Base-by-base conservation (phyloP, 2,797 vertebrate genomes). In the Mormyrops boulengeri region DNA sequence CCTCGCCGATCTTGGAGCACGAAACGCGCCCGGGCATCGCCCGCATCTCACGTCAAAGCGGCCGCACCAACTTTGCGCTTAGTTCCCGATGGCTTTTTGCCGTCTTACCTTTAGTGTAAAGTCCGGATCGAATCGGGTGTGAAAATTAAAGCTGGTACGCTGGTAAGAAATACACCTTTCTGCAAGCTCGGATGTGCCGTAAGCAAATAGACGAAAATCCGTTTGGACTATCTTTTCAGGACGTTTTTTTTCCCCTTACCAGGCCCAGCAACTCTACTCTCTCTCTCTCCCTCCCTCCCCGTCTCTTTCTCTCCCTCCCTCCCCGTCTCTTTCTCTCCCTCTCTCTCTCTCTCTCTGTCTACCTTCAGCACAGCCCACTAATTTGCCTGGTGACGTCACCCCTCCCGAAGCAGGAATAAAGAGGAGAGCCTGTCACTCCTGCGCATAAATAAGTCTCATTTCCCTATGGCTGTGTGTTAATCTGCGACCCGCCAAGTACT, bases 371-470 rank as follows among this genome's bases (percentile, higher is more conserved):
- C 92, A 90, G 60, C 91, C 91, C 87, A 88, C 91, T 87, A 82
- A 89, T 89, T 87, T 34, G 90, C 89, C 47, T 82, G 84, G 88
- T 93, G 93, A 93, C 93, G 93, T 93, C 92, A 93, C 49, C 69
- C 30, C 91, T 88, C 88, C 90, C 92, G 38, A 88, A 84, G 90
- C 89, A 89, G 82, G 53, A 91, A 88, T 52, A 11, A 19, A 30
- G 47, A 30, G 82, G 44, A 52, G 82, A 52, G 38, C n/a, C 49
- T 30, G 82, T 85, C 82, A 52, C 44, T 85, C 82, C 44, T 52
- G 22, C 47, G 8, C 47, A 85, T 12, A 22, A 52, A 85, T 6
- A 73, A 73, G 66, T 85, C 49, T 85, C 7, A 85, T 80, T 47
- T 80, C 44, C 44, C 82, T 4, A 26, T 52, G 44, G 44, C 49